A percentile compares a stretch with the other conserved stretches of the same genome.
phyloP scores from a whole-genome alignment of 2,797 vertebrate species.

The Sebastes kiyomatsui region DNA sequence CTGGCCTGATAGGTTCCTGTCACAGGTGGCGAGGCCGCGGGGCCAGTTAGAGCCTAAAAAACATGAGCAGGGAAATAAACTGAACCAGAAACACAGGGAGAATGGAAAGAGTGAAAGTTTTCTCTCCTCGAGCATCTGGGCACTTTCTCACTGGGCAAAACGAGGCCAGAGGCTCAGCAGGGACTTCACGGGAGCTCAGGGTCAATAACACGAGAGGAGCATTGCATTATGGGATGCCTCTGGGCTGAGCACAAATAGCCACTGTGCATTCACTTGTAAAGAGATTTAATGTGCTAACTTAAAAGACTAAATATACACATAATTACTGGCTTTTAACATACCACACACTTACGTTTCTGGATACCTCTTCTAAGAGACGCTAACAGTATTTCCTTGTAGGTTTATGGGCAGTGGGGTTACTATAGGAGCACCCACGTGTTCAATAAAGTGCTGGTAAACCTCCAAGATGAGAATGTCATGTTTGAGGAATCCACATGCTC shows the following conservation, averaged over 20 bases:
- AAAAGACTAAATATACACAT: slow-evolving; percentile 61
- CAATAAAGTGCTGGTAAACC: slow-evolving; percentile 39
- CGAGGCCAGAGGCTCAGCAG: slow-evolving; percentile 15
- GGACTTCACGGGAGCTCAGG: slow-evolving; percentile 24
- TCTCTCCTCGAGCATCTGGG: slow-evolving; percentile 23
- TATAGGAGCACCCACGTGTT: slow-evolving; percentile 32
- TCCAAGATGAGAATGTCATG: slow-evolving; percentile 30
- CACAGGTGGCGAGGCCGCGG: slow-evolving; percentile 21
- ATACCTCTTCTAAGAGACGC: slow-evolving; percentile 30
- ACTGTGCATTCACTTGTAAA: slow-evolving; percentile 37
- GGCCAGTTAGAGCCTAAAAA: slow-evolving; percentile 1
- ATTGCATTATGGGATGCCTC: slow-evolving; percentile 32
- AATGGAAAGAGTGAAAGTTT: slow-evolving; percentile 55
- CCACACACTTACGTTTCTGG: slow-evolving; percentile 46
- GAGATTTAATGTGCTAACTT: slow-evolving; percentile 33
- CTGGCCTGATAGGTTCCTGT: slow-evolving; percentile 18
- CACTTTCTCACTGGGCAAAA: slow-evolving; percentile 24
- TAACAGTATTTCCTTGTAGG: slow-evolving; percentile 35
- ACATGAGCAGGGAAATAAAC: slow-evolving; percentile 19
- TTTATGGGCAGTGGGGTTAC: slow-evolving; percentile 35
- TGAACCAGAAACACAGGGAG: slow-evolving; percentile 21
- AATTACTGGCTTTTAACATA: slow-evolving; percentile 55
- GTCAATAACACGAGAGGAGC: slow-evolving; percentile 20
- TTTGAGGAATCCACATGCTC: slow-evolving; percentile 30
- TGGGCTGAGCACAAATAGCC: slow-evolving; percentile 30